A percentile compares a stretch with the other conserved stretches of the same genome.
phyloP scores from a whole-genome alignment of 2,113 vertebrate genomes.

The Sceloporus tristichus region DNA sequence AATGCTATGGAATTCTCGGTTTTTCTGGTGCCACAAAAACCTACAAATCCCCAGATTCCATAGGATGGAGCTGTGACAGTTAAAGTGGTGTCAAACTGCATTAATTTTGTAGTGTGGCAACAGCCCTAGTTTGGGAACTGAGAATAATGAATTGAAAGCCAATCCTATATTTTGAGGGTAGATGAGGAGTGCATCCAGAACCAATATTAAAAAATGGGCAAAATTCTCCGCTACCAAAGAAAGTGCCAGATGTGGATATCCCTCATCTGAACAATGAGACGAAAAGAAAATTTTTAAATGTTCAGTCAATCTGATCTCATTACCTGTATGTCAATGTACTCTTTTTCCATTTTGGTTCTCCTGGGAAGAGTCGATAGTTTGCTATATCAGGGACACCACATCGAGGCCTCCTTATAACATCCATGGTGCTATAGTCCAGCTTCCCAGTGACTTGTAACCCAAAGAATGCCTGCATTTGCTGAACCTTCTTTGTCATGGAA shows the following conservation, averaged over 20 bases:
- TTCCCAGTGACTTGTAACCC: constrained; percentile 76
- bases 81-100: too few relatives aligned
- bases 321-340: constrained; percentile 81
- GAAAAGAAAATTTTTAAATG: neutral
- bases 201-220: neutral
- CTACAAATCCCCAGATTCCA: too few relatives aligned
- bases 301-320: constrained; percentile 9
- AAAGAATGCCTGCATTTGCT: constrained; percentile 79
- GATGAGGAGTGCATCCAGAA: neutral
- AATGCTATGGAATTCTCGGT: too few relatives aligned
- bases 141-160: neutral
- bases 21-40: too few relatives aligned
- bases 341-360: constrained; percentile 79
- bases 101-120: too few relatives aligned
- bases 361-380: constrained; percentile 76
- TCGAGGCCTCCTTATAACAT: constrained; percentile 75
- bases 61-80: too few relatives aligned
- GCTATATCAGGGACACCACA: constrained; percentile 78
- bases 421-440: constrained; percentile 71
- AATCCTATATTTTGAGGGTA: neutral
- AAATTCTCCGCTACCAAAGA: too few relatives aligned
- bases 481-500: constrained; percentile 61
- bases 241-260: neutral
- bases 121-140: too few relatives aligned
- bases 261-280: neutral